Evolutionary conservation across 2,113 vertebrate species (phyloP).

Genomic region (Clarias magur): DNA sequence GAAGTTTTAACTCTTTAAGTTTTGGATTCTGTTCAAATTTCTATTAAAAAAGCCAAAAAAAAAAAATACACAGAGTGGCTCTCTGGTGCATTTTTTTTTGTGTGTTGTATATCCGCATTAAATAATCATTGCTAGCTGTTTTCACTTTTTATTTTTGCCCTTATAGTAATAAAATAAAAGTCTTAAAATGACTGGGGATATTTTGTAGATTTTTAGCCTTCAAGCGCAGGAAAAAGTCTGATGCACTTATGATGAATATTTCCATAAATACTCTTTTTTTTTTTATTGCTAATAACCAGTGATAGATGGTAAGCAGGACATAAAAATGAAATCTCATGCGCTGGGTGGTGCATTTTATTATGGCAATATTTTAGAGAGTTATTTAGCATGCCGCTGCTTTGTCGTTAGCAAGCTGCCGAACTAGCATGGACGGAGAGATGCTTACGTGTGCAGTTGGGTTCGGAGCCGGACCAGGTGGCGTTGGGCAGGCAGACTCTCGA

Average conservation of each 20-base stretch:
- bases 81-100: neutral
- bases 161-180: neutral
- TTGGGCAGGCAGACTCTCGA: constrained; percentile 92
- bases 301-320: neutral
- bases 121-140: neutral
- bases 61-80: neutral
- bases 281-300: neutral
- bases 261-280: neutral
- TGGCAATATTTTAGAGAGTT: neutral
- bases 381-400: neutral
- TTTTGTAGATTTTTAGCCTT: neutral
- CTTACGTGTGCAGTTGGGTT: constrained; percentile 95
- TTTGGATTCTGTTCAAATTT: neutral
- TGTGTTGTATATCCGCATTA: neutral
- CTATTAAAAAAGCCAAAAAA: neutral
- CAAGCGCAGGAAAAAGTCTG: neutral
- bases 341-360: neutral
- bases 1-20: neutral
- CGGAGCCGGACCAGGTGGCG: constrained; percentile 89
- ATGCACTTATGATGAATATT: neutral
- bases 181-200: neutral
- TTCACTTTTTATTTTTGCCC: neutral
- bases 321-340: neutral
- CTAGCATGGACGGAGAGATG: neutral
- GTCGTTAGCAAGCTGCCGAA: neutral